Evolutionary conservation across 2,888 invertebrate species (phyloP).

Genomic region (Leucophora obtusa): DNA sequence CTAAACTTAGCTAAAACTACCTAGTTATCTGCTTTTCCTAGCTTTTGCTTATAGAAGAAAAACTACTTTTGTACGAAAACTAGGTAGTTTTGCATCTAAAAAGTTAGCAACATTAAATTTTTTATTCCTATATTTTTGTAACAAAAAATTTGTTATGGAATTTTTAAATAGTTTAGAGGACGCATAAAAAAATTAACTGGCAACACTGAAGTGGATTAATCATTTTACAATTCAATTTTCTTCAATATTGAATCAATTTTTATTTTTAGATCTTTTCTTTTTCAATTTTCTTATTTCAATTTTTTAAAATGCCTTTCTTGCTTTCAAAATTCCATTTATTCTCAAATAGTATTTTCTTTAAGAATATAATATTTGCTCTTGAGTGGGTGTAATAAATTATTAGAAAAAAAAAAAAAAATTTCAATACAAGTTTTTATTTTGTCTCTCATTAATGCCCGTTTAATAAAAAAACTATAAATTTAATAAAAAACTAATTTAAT

Average conservation of each 20-base stretch:
- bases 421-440: constrained; percentile 1
- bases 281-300: constrained; percentile 16
- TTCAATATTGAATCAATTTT: constrained; percentile 63
- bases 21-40: too few species aligned
- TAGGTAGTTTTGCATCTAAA: too few species aligned
- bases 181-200: too few species aligned
- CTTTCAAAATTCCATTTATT: constrained; percentile 34
- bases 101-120: too few species aligned
- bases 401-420: too few species aligned
- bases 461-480: not conserved
- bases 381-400: constrained; percentile 44
- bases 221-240: constrained; percentile 54
- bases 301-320: constrained; percentile 39
- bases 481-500: not conserved
- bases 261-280: constrained; percentile 60
- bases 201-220: constrained; percentile 57
- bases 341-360: constrained; percentile 24
- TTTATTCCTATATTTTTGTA: too few species aligned
- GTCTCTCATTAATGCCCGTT: not conserved
- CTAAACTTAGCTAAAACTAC: too few species aligned
- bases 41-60: too few species aligned
- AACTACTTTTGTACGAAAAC: too few species aligned
- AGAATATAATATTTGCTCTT: constrained; percentile 35
- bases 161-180: too few species aligned
- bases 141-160: too few species aligned